Percentiles rank a stretch among this genome's conserved stretches.
phyloP scores from a whole-genome alignment of 2,113 vertebrate genomes.

The Gallinago media region DNA sequence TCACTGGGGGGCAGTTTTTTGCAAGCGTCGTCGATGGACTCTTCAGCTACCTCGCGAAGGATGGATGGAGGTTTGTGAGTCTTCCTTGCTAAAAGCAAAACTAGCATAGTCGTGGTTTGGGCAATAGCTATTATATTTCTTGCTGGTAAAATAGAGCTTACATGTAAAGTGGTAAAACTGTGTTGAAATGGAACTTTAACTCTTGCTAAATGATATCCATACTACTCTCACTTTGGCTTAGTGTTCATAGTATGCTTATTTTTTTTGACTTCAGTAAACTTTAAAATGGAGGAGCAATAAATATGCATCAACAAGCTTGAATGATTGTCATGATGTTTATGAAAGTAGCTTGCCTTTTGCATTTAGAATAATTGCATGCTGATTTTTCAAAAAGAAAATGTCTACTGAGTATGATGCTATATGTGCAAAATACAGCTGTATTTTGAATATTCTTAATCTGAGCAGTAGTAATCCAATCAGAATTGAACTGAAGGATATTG shows the following conservation, averaged over 20 bases:
- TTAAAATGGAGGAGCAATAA: conserved; percentile 38
- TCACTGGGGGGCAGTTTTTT: conserved; percentile 97
- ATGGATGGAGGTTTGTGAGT: conserved; percentile 91
- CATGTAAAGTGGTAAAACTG: not conserved
- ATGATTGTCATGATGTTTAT: not conserved
- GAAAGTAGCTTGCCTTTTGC: not conserved
- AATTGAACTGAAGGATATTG: not conserved
- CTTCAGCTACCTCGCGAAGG: conserved; percentile 90
- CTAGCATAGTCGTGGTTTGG: rapidly evolving
- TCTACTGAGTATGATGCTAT: not conserved
- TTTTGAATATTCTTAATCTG: not conserved
- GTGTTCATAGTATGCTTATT: not conserved
- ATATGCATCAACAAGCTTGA: not conserved
- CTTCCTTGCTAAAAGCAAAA: not conserved
- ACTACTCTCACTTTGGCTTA: not conserved
- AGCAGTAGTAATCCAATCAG: not conserved
- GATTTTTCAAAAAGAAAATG: not conserved
- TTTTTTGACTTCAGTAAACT: conserved; percentile 30
- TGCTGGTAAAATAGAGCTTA: not conserved
- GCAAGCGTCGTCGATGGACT: conserved; percentile 92
- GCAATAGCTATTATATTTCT: not conserved
- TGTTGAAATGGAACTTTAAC: not conserved
- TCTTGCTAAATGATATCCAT: conserved; percentile 21
- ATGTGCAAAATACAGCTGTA: not conserved
- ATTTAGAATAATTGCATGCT: conserved; percentile 15